Conservation (phyloP, 2,113 vertebrate genomes). For the Clinocottus analis region DNA sequence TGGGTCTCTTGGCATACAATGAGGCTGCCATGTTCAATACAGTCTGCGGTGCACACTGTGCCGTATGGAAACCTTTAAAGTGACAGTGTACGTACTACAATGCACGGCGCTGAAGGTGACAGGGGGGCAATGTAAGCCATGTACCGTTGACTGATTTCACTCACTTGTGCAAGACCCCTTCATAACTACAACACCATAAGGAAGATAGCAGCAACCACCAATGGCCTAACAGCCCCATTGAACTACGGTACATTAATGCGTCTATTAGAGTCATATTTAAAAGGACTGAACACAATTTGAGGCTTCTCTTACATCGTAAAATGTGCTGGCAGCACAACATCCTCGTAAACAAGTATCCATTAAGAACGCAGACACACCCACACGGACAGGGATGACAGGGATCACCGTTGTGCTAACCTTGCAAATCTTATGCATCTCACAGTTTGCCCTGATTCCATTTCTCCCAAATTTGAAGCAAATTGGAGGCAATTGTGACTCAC, state of each 20-base stretch:
- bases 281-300: not conserved
- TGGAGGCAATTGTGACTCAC: conserved; percentile 34
- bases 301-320: not conserved
- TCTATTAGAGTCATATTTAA: not conserved
- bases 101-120: not conserved
- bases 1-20: not conserved
- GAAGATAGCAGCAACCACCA: not conserved
- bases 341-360: not conserved
- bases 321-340: not conserved
- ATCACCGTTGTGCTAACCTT: conserved; percentile 34
- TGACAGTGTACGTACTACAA: not conserved
- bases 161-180: not conserved
- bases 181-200: not conserved
- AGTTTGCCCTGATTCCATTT: conserved; percentile 18
- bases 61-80: not conserved
- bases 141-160: not conserved
- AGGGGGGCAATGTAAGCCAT: not conserved
- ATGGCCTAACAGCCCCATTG: not conserved
- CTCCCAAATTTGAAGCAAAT: conserved; percentile 42
- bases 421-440: conserved; percentile 23
- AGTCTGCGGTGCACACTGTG: not conserved
- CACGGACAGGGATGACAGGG: not conserved
- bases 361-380: conserved; percentile 12
- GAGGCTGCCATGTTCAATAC: not conserved
- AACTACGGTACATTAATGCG: not conserved